These are phyloP conservation scores for Pelecanoides urinatrix DNA, from an alignment of 2,113 vertebrate genomes.

Conservation along the genomic window DNA sequence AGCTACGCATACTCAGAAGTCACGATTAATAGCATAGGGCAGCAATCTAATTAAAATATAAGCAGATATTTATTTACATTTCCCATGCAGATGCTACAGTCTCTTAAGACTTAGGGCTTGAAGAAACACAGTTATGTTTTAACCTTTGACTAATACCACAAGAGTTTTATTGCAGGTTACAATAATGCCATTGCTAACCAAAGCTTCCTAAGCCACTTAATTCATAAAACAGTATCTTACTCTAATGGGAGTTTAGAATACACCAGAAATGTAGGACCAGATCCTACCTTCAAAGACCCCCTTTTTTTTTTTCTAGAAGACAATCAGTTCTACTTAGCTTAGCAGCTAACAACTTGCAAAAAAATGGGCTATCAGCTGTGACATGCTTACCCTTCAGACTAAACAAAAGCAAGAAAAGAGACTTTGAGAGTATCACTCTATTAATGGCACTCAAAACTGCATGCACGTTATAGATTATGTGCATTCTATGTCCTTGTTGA, in stretches of 20 bases:
- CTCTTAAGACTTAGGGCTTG: not conserved
- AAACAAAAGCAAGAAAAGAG: slow-evolving; percentile 30
- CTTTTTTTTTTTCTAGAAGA: not conserved
- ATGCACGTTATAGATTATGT: not conserved
- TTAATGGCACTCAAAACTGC: not conserved
- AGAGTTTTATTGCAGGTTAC: not conserved
- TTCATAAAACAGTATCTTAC: not conserved
- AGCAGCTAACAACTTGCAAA: not conserved
- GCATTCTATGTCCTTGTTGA: not conserved
- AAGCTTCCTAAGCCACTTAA: not conserved
- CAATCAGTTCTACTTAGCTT: not conserved
- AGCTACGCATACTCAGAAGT: not conserved
- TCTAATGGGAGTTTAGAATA: not conserved
- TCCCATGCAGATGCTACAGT: not conserved
- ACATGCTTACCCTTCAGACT: not conserved
- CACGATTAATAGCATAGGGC: not conserved
- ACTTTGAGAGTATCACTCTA: not conserved
- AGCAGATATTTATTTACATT: not conserved
- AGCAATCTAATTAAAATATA: not conserved
- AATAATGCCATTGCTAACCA: not conserved
- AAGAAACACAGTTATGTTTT: not conserved
- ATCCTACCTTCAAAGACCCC: not conserved
- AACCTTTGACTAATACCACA: not conserved
- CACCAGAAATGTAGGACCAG: not conserved
- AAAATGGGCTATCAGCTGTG: not conserved